Evolutionary conservation across 1,140 invertebrate genomes (phyloP), one percentile per base, ranked within the genome.

Genomic region (Neodiprion lecontei): DNA sequence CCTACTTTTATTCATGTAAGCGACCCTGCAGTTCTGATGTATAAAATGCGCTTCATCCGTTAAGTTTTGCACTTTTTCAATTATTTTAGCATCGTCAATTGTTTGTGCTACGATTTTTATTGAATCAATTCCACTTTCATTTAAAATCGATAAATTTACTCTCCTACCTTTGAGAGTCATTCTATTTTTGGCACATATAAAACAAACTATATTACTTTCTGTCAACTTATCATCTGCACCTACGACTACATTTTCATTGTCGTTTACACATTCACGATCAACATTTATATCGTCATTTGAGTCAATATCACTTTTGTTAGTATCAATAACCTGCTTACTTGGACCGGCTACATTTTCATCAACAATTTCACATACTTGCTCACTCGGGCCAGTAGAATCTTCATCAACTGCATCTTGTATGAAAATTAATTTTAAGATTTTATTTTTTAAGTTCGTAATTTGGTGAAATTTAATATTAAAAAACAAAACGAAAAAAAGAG

Each of bases 11-110:
- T 7, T 72, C 9, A 72, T 7, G 67, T 65, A 72, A 65, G 2
- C n/a, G 28, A 9, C 67, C n/a, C 67, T 66, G 40, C 72, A 72
- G 67, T 47, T 72, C 28, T 72, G 40, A 23, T 72, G 72, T 66
- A 65, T 23, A 21, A 72, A 72, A 28, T 72, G 14, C 7, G 65
- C 72, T 65, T 66, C n/a, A 71, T 71, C 48, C 5, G 40, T 17
- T 65, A 72, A 21, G 49, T 66, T n/a, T 21, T 72, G 49, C 21
- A 72, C 7, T n/a, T 72, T 72, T 28, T 72, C 17, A 10, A 23
- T 28, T 28, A 72, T 65, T 12, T 72, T 66, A 21, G 12, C 5
- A 66, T 72, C 72, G 53, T 65, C 14, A n/a, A 9, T 65, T 61
- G 65, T 48, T n/a, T 8, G 28, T 23, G 9, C 49, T 7, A 72